A percentile compares a stretch with the other conserved stretches of the same genome.
Conservation (phyloP, 2,888 invertebrate species). For the Polietes domitor region DNA sequence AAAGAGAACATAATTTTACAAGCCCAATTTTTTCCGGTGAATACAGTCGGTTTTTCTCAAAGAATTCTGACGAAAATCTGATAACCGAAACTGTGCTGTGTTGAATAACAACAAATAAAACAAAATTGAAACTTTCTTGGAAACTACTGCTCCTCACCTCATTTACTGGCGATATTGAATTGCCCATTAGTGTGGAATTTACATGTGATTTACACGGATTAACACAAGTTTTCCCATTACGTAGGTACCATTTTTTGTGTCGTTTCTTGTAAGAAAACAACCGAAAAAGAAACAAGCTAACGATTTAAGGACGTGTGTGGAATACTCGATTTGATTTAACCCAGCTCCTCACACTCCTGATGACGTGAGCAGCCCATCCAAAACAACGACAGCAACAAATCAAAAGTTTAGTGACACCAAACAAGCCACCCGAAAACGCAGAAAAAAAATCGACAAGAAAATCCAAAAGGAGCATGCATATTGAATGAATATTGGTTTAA, state of each 20-base stretch:
- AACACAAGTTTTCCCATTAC: slow-evolving; percentile 30
- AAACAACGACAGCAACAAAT: slow-evolving; percentile 8
- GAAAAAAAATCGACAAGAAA: not conserved
- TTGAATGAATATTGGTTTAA: slow-evolving; percentile 6
- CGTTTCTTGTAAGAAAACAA: too few species aligned
- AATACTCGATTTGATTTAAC: slow-evolving; percentile 33
- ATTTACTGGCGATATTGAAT: not conserved
- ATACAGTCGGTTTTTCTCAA: not conserved
- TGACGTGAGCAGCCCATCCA: not conserved
- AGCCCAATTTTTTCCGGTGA: not conserved
- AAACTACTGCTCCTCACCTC: not conserved
- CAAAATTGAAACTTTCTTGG: not conserved
- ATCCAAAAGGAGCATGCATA: not conserved
- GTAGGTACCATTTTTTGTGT: too few species aligned
- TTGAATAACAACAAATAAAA: not conserved
- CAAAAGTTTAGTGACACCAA: slow-evolving; percentile 65
- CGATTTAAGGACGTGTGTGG: slow-evolving; percentile 56
- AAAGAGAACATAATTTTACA: too few species aligned
- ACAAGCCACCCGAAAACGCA: slow-evolving; percentile 44
- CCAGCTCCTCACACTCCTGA: not conserved
- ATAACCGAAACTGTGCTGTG: too few species aligned
- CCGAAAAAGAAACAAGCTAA: not conserved
- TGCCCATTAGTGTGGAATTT: slow-evolving; percentile 28
- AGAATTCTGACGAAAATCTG: not conserved
- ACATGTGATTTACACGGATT: slow-evolving; percentile 34